Percentiles rank a stretch among this genome's conserved stretches.
Evolutionary conservation across 2,113 vertebrate genomes (phyloP).

Genomic region (Microtus oregoni): DNA sequence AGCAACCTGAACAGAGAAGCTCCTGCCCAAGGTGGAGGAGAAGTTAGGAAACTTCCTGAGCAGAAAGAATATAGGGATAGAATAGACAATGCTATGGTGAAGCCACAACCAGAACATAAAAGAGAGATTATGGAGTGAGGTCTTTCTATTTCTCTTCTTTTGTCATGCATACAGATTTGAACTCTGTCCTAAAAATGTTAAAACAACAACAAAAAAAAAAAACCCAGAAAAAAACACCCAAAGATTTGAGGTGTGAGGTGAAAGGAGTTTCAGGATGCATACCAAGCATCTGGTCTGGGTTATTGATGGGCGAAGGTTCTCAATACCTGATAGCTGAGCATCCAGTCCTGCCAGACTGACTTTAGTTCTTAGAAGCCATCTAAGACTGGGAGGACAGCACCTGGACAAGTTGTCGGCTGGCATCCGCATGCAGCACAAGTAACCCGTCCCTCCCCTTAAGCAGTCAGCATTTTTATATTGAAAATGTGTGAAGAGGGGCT

Average conservation of each 20-base stretch:
- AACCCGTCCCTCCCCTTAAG: not conserved
- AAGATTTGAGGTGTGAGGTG: constrained; percentile 6
- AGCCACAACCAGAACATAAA: not conserved
- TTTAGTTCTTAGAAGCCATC: not conserved
- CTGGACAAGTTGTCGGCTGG: no score
- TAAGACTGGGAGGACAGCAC: not conserved
- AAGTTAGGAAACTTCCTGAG: constrained; percentile 21
- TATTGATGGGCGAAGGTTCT: not conserved
- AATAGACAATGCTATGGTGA: not conserved
- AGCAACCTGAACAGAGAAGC: not conserved
- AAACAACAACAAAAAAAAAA: not conserved
- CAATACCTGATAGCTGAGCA: not conserved
- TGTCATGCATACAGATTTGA: not conserved
- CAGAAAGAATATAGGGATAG: not conserved
- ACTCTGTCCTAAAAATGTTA: constrained; percentile 15
- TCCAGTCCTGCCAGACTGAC: not conserved
- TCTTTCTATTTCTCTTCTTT: not conserved
- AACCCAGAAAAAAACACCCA: not conserved
- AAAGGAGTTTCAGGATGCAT: not conserved
- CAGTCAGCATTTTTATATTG: not conserved
- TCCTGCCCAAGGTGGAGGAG: not conserved
- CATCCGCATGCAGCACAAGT: not conserved
- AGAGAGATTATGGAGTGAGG: not conserved
- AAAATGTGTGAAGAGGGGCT: not conserved
- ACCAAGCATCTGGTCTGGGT: not conserved